Evolutionary conservation across 2,113 vertebrate species (phyloP).

Genomic region (Desmodus rotundus): DNA sequence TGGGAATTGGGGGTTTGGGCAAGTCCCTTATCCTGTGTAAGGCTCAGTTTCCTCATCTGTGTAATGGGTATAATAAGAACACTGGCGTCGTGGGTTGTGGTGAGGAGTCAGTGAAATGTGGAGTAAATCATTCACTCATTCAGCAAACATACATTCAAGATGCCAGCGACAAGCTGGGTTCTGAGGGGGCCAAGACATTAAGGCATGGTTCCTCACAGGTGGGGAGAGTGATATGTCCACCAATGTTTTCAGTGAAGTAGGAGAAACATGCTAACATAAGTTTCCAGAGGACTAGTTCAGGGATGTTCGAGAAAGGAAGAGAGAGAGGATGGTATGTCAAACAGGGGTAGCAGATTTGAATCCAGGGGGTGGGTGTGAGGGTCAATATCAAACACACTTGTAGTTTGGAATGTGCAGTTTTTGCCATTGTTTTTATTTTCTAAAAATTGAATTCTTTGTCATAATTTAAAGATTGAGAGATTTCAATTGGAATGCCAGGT

Average conservation of each 20-base stretch:
- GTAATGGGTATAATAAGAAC: neutral
- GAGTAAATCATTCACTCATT: neutral
- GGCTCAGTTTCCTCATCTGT: neutral
- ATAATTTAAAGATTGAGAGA: neutral
- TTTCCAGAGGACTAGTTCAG: neutral
- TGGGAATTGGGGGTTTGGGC: neutral
- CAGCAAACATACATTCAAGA: neutral
- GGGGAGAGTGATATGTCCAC: fast-evolving
- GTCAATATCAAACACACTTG: neutral
- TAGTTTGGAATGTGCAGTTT: neutral
- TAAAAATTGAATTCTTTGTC: neutral
- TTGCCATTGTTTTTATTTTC: neutral
- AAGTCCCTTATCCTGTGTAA: neutral
- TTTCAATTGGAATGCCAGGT: neutral
- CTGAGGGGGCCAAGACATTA: neutral
- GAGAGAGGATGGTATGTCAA: neutral
- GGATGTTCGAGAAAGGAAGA: neutral
- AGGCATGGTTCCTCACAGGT: neutral
- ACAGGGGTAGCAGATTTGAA: neutral
- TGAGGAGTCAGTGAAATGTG: neutral
- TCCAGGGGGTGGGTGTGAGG: too few relatives aligned
- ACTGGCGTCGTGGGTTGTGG: neutral
- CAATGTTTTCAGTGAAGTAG: neutral
- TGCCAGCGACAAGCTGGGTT: neutral
- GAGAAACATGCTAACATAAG: neutral